Conservation (phyloP, 1,140 invertebrate species). For the Lethocerus indicus region DNA sequence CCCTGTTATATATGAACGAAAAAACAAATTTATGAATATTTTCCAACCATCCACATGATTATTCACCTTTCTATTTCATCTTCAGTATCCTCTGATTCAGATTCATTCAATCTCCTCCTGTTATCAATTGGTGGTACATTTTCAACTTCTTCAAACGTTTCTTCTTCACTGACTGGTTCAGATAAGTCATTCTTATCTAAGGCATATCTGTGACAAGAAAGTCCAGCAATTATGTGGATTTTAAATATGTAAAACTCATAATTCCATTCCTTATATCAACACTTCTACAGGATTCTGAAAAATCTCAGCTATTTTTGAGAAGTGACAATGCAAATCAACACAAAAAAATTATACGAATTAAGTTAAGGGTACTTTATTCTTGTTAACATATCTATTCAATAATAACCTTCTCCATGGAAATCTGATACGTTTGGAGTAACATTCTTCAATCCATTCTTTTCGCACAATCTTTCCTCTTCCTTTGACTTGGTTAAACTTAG, state of each 20-base stretch:
- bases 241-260: neutral
- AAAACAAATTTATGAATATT: neutral
- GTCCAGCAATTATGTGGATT: neutral
- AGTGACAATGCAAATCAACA: neutral
- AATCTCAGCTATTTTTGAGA: neutral
- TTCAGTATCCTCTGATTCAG: constrained; percentile 28
- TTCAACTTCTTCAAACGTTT: constrained; percentile 25
- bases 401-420: constrained; percentile 51
- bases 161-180: constrained; percentile 30
- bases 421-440: constrained; percentile 37
- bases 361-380: no score
- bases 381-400: no score
- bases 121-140: neutral
- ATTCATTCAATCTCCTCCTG: constrained; percentile 2
- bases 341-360: no score
- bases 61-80: constrained; percentile 29
- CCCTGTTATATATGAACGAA: neutral
- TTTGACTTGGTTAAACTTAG: constrained; percentile 61
- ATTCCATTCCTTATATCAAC: neutral
- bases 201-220: constrained; percentile 22
- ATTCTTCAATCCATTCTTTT: constrained; percentile 59
- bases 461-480: constrained; percentile 47
- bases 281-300: neutral
- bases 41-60: neutral
- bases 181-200: constrained; percentile 28